Evolutionary conservation across 53 echinoderm and acorn worm genomes (phyloP).

Genomic region (Henricia sp.): DNA sequence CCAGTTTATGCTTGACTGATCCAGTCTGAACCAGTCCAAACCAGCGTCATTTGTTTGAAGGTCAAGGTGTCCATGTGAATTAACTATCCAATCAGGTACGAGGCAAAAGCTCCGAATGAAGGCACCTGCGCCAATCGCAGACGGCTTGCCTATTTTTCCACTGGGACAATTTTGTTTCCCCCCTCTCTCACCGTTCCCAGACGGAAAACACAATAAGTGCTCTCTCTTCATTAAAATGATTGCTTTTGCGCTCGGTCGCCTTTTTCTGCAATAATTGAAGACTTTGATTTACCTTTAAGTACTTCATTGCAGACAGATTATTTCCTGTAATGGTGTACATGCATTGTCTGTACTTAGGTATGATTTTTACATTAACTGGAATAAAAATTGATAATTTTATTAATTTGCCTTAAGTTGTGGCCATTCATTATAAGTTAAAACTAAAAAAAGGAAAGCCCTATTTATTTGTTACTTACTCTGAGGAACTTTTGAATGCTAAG

Average conservation of each 20-base stretch:
- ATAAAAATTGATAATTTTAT: too few species aligned
- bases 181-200: background rate
- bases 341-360: too few species aligned
- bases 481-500: too few species aligned
- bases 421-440: too few species aligned
- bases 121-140: constrained; percentile 34
- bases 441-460: too few species aligned
- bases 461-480: too few species aligned
- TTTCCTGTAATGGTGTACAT: too few species aligned
- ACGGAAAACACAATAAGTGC: constrained; percentile 7
- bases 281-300: background rate
- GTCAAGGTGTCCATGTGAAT: constrained; percentile 59
- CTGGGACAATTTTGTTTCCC: background rate
- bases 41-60: constrained; percentile 47
- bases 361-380: too few species aligned
- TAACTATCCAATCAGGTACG: constrained; percentile 50
- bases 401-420: too few species aligned
- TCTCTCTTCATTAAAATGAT: constrained; percentile 15
- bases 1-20: constrained; percentile 48
- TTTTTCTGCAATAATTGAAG: background rate
- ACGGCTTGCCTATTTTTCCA: constrained; percentile 8
- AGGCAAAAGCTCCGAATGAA: constrained; percentile 12
- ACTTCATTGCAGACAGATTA: too few species aligned
- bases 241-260: constrained; percentile 31
- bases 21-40: constrained; percentile 45